Base-by-base conservation (phyloP, 2,888 invertebrate genomes). In the Mythimna loreyi region DNA sequence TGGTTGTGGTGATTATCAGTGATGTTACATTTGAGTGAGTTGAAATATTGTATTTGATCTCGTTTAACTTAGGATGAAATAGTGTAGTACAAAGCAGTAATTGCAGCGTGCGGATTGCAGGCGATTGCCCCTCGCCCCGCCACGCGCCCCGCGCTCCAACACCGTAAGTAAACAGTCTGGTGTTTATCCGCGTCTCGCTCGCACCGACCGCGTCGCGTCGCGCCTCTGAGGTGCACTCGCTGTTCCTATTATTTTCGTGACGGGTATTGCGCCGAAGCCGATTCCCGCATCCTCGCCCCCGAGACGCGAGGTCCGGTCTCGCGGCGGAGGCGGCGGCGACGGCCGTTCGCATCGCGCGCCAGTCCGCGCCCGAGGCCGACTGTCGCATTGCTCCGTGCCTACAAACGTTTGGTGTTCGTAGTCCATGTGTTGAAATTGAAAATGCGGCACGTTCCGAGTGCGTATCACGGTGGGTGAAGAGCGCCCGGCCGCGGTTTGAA, bases 171-270 rank as follows among this genome's bases (percentile, higher is more conserved):
- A 95, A 95, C 96, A 96, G 95, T 96, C 94, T 95, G 94, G 94
- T 95, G 95, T 95, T 95, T 95, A 95, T 95, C 94, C 95, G 94
- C 96, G 95, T 95, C 95, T 95, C 95, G 95, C 95, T 95, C 95
- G 89, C 95, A 94, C 95, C 95, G 95, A 93, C 93, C 94, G 93
- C 93, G 93, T 90, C 94, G 94, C 89, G 93, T 93, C 95, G 94
- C 94, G 96, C 95, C 96, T 96, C 92, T 92, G 94, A 95, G 96
- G 95, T 96, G 96, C 96, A 96, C 95, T 96, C 94, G 91, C 92
- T 92, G 95, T 94, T 96, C 95, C 95, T 95, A 96, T 96, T 96
- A 96, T 96, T 96, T 96, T 96, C 94, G 95, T 96, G 95, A 95
- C 95, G 95, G 95, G 95, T 95, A 95, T 95, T 95, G 95, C 96